phyloP scores from a whole-genome alignment of 2,113 vertebrate species.

The Potamarius usumacintae region DNA sequence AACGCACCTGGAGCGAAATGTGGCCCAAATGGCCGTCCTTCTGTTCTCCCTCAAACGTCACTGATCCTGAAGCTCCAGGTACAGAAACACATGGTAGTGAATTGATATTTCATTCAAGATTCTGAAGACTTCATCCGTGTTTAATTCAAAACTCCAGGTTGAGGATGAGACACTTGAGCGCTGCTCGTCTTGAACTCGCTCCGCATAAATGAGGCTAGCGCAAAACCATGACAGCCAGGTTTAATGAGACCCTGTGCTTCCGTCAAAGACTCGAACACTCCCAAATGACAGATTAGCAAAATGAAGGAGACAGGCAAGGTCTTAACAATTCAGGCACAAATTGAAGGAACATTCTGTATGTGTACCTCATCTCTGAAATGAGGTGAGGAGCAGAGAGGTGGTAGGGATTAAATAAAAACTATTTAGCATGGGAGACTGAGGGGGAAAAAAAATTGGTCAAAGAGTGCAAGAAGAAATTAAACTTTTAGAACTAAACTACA shows the following conservation, averaged over 20 bases:
- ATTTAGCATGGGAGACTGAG: conserved; percentile 16
- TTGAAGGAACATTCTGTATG: conserved; percentile 5
- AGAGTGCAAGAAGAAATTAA: background rate
- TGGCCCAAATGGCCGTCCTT: conserved; percentile 32
- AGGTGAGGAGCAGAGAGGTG: background rate
- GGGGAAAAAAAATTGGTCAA: background rate
- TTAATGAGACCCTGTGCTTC: conserved; percentile 31
- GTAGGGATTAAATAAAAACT: conserved; percentile 8
- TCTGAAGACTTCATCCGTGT: conserved; percentile 58
- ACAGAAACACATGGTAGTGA: conserved; percentile 11
- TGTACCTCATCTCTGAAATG: conserved; percentile 8
- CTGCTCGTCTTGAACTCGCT: no score
- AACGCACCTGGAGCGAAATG: conserved; percentile 39
- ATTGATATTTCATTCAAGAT: conserved; percentile 71
- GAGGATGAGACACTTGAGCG: background rate
- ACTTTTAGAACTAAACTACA: conserved; percentile 1
- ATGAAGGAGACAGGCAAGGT: background rate
- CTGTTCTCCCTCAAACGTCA: conserved; percentile 19
- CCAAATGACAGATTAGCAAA: conserved; percentile 8
- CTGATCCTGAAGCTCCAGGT: conserved; percentile 46
- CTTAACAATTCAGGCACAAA: conserved; percentile 4
- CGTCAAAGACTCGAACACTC: background rate
- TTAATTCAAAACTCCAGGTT: conserved; percentile 50
- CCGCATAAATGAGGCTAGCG: background rate
- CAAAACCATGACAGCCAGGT: background rate